Conservation (phyloP, 2,113 vertebrate species). For the Xenopus tropicalis region UCB_Xtro_10.0 CM004444.2:44825001-44825500, state of each 20-base stretch:
- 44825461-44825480: no score
- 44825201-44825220: constrained; percentile 41
- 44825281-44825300: constrained; percentile 25
- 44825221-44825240: constrained; percentile 42
- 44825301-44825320: constrained; percentile 30
- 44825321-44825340: constrained; percentile 4
- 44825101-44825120: background rate
- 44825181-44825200: constrained; percentile 39
- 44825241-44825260: constrained; percentile 39
- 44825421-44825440: no score
- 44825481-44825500: no score
- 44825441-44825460: no score
- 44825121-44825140: constrained; percentile 7
- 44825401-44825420: no score
- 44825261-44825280: constrained; percentile 33
- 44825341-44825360: background rate
- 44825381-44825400: no score
- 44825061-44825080: background rate
- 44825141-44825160: constrained; percentile 9
- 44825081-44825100: constrained; percentile 1
- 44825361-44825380: constrained; percentile 1
- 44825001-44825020: constrained; percentile 10
- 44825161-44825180: constrained; percentile 37
- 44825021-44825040: background rate
- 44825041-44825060: background rate